Evolutionary conservation across 2,113 vertebrate genomes (phyloP).

Genomic region (Miniopterus natalensis): DNA sequence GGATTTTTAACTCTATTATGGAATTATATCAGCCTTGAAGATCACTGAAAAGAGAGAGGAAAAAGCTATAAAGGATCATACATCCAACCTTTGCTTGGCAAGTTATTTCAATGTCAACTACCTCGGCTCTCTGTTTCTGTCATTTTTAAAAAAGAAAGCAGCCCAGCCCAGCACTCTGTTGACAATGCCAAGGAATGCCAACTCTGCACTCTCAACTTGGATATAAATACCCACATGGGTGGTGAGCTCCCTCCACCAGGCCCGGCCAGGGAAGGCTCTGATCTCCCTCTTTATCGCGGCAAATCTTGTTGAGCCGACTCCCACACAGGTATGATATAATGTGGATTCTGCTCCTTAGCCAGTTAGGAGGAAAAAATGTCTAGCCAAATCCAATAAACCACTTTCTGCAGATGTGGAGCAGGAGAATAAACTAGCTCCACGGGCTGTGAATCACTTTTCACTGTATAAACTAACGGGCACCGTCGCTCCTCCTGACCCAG

Average conservation of each 20-base stretch:
- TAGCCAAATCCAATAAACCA: slow-evolving; percentile 66
- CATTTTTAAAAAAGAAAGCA: slow-evolving; percentile 80
- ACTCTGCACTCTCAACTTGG: slow-evolving; percentile 61
- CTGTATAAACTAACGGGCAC: slow-evolving; percentile 50
- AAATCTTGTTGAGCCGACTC: slow-evolving; percentile 51
- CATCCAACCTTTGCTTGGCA: slow-evolving; percentile 66
- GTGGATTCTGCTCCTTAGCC: slow-evolving; percentile 49
- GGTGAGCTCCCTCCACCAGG: slow-evolving; percentile 43
- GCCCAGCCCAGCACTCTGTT: slow-evolving; percentile 58
- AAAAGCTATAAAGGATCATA: slow-evolving; percentile 66
- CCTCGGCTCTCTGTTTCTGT: slow-evolving; percentile 79
- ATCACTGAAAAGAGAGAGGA: slow-evolving; percentile 77
- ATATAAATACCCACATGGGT: slow-evolving; percentile 67
- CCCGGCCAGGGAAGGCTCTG: slow-evolving; percentile 70
- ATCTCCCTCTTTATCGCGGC: slow-evolving; percentile 30
- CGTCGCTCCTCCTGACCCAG: background rate
- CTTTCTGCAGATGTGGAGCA: slow-evolving; percentile 8
- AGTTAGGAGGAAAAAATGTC: background rate
- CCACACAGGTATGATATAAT: slow-evolving; percentile 55
- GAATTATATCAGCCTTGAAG: slow-evolving; percentile 85
- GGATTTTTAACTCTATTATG: slow-evolving; percentile 76
- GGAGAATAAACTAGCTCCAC: slow-evolving; percentile 40
- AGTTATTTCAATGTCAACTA: slow-evolving; percentile 79
- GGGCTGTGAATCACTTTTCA: slow-evolving; percentile 28
- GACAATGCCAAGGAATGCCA: slow-evolving; percentile 64